These are phyloP conservation scores for Penaeus monodon DNA, from an alignment of 2,888 invertebrate genomes.

Conservation along the genomic window DNA sequence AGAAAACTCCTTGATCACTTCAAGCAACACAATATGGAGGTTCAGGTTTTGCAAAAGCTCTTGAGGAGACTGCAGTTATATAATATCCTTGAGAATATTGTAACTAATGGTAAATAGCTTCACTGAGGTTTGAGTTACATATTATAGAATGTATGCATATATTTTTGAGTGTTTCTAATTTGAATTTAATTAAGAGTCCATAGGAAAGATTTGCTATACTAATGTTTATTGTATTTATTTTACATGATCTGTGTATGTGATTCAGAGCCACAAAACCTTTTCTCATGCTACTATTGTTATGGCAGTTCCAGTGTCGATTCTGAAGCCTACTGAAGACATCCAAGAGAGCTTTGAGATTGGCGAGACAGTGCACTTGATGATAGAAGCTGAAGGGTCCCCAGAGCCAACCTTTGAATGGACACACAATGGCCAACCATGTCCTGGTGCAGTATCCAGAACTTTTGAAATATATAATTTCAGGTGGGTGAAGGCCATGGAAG, in stretches of 20 bases:
- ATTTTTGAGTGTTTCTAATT: too few species aligned
- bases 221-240: too few species aligned
- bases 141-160: too few species aligned
- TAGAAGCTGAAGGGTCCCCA: slow-evolving; percentile 23
- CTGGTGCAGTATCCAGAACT: too few species aligned
- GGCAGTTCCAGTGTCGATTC: slow-evolving; percentile 4
- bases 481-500: too few species aligned
- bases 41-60: neutral
- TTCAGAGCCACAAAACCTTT: too few species aligned
- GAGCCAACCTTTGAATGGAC: slow-evolving; percentile 5
- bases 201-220: neutral
- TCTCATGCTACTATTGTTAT: neutral
- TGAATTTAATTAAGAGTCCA: neutral
- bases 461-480: too few species aligned
- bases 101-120: slow-evolving; percentile 17
- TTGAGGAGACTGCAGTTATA: neutral
- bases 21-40: neutral
- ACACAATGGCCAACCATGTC: too few species aligned
- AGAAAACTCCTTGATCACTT: neutral
- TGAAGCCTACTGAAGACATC: neutral
- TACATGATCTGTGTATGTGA: too few species aligned
- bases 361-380: neutral
- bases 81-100: slow-evolving; percentile 1
- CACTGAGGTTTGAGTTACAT: too few species aligned
- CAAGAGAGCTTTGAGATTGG: neutral